A percentile compares a stretch with the other conserved stretches of the same genome.
Evolutionary conservation across 2,113 vertebrate genomes (phyloP).

Genomic region (Lipotes vexillifer): DNA sequence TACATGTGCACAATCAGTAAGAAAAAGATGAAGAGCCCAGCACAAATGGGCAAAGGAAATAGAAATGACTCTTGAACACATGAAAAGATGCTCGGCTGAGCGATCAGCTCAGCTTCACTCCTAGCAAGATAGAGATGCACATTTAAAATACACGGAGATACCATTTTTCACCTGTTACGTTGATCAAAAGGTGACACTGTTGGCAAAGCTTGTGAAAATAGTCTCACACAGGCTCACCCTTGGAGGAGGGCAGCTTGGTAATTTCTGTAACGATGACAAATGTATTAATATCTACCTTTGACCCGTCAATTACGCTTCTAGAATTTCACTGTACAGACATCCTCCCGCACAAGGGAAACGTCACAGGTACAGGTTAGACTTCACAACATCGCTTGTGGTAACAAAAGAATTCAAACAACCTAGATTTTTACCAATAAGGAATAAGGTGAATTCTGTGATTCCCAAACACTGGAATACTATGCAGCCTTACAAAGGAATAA

Average conservation of each 20-base stretch:
- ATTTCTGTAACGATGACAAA: not conserved
- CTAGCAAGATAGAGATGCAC: not conserved
- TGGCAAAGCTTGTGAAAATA: not conserved
- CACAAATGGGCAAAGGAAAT: not conserved
- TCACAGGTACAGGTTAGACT: not conserved
- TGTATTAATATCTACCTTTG: no score
- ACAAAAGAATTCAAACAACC: not conserved
- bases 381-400: not conserved
- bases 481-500: not conserved
- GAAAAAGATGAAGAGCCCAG: not conserved
- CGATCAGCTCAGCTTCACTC: not conserved
- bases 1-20: not conserved
- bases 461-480: not conserved
- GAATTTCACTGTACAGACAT: not conserved
- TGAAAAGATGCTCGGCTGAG: no score
- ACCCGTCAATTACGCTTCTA: not conserved
- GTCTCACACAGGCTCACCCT: not conserved
- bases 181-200: not conserved
- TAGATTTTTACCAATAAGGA: not conserved
- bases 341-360: not conserved
- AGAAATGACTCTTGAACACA: not conserved
- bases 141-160: not conserved
- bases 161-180: not conserved
- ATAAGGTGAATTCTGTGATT: not conserved
- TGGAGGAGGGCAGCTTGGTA: not conserved